Conservation (phyloP, 2,797 vertebrate genomes). For the Masticophis lateralis region DNA sequence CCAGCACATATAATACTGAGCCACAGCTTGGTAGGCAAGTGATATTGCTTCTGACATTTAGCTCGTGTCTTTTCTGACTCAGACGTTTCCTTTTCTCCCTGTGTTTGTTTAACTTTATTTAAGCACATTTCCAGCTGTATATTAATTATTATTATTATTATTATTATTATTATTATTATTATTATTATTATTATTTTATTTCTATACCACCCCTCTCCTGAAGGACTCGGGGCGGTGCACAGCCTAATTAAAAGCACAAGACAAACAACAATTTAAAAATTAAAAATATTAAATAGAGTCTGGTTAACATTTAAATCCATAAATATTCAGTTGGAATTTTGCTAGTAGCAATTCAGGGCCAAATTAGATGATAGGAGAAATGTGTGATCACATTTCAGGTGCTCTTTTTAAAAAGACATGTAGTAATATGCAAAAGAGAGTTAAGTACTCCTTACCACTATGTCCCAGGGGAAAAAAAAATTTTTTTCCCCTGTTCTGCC, state of each 20-base stretch:
- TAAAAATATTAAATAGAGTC: not conserved
- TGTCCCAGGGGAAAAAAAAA: not conserved
- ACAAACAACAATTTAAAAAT: too few relatives aligned
- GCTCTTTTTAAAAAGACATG: not conserved
- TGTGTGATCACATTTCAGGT: not conserved
- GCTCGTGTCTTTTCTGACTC: slow-evolving; percentile 18
- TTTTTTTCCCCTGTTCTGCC: not conserved
- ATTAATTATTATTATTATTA: too few relatives aligned
- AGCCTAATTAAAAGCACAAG: too few relatives aligned
- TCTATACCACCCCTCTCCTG: too few relatives aligned
- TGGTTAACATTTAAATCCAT: rapidly evolving
- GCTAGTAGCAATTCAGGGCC: rapidly evolving
- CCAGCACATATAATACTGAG: not conserved
- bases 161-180: too few relatives aligned
- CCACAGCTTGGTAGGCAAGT: slow-evolving; percentile 49
- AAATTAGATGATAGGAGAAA: not conserved
- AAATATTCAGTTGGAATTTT: not conserved
- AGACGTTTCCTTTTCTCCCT: not conserved
- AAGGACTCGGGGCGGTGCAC: too few relatives aligned
- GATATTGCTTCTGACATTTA: slow-evolving; percentile 39
- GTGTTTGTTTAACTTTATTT: slow-evolving; percentile 38
- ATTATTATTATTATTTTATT: too few relatives aligned
- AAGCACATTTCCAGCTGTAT: slow-evolving; percentile 18
- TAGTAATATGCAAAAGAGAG: not conserved
- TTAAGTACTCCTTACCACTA: not conserved